Evolutionary conservation across 2,888 invertebrate genomes (phyloP).

Genomic region (Metacarcinus magister): DNA sequence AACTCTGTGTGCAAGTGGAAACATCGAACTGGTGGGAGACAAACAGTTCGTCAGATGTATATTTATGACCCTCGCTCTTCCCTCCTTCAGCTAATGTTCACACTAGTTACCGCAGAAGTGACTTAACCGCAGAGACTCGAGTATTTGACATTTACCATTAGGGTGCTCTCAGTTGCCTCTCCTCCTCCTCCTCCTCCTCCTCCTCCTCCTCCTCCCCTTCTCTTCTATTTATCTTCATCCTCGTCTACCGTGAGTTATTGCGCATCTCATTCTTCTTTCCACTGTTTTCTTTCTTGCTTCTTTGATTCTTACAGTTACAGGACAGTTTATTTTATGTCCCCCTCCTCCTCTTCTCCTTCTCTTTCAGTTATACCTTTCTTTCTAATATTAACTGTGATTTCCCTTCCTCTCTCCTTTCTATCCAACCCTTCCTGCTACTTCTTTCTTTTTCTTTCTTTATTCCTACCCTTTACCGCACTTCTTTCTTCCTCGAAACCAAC

Average conservation of each 20-base stretch:
- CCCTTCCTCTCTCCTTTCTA: background rate
- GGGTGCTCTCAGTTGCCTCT: background rate
- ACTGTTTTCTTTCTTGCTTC: background rate
- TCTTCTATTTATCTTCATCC: constrained; percentile 46
- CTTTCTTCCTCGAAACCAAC: background rate
- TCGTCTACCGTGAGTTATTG: constrained; percentile 37
- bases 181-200: background rate
- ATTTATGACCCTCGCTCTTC: constrained; percentile 54
- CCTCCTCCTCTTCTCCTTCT: background rate
- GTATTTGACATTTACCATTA: constrained; percentile 54
- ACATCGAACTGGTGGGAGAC: constrained; percentile 11
- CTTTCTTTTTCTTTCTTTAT: background rate
- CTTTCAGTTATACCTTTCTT: background rate
- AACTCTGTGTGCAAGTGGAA: background rate
- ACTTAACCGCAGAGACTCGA: background rate
- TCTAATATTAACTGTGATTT: background rate
- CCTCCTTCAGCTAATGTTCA: constrained; percentile 59
- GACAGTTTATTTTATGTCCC: background rate
- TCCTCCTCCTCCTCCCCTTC: constrained; percentile 2
- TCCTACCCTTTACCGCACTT: background rate
- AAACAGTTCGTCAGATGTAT: constrained; percentile 28
- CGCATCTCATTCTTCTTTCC: background rate
- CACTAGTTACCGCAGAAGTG: constrained; percentile 56
- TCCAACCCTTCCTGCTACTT: background rate
- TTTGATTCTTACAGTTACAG: constrained; percentile 17